Evolutionary conservation across 2,888 invertebrate species (phyloP).

Genomic region (Drosophila prostipennis): DNA sequence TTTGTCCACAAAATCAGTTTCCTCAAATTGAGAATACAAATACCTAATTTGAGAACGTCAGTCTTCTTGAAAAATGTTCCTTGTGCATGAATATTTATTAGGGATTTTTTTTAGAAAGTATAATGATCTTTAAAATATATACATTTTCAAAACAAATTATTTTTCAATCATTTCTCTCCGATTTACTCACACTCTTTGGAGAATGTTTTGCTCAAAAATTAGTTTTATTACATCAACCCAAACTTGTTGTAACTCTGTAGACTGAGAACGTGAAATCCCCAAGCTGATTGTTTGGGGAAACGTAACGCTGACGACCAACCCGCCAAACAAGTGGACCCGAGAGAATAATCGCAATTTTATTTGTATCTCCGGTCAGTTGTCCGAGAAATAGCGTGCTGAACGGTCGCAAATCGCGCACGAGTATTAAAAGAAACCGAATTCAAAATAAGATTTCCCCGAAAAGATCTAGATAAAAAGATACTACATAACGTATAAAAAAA

Average conservation of each 20-base stretch:
- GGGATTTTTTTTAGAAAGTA: too few species aligned
- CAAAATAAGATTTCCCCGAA: slow-evolving; percentile 2
- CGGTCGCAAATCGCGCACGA: slow-evolving; percentile 58
- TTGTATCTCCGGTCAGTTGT: slow-evolving; percentile 52
- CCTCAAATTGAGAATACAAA: too few species aligned
- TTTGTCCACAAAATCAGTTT: too few species aligned
- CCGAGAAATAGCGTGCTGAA: slow-evolving; percentile 58
- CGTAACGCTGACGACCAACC: slow-evolving; percentile 18
- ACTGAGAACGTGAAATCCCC: slow-evolving; percentile 31
- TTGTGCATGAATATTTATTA: too few species aligned
- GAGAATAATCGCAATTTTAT: slow-evolving; percentile 22
- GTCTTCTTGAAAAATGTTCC: too few species aligned
- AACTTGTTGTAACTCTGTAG: slow-evolving; percentile 26
- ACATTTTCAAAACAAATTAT: too few species aligned
- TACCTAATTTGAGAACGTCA: too few species aligned
- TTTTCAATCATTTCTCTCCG: too few species aligned
- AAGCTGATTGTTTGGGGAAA: slow-evolving; percentile 30
- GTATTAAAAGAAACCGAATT: slow-evolving; percentile 35
- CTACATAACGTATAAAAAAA: slow-evolving; percentile 30
- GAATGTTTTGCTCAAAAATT: neutral
- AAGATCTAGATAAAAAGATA: slow-evolving; percentile 45
- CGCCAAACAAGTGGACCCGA: slow-evolving; percentile 40
- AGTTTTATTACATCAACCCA: slow-evolving; percentile 18
- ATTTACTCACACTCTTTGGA: too few species aligned
- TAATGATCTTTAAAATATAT: too few species aligned